Evolutionary conservation across 1,140 invertebrate genomes (phyloP).

Genomic region (Temnothorax curvispinosus): DNA sequence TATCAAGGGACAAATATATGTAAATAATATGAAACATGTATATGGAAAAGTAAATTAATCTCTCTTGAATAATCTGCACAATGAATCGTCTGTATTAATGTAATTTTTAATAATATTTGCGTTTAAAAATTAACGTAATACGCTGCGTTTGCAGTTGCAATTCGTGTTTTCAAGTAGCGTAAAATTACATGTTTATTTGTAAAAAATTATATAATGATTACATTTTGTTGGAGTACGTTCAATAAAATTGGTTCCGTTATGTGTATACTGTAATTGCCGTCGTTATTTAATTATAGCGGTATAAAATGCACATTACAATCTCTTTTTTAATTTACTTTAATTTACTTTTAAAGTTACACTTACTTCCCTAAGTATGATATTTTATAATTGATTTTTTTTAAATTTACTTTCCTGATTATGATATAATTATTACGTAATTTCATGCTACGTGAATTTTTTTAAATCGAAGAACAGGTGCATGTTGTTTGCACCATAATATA

Average conservation of each 20-base stretch:
- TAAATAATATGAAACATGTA: neutral
- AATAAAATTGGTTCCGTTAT: neutral
- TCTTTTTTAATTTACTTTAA: conserved; percentile 3
- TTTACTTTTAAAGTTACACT: neutral
- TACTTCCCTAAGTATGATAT: neutral
- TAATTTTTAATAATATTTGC: neutral
- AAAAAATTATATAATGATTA: neutral
- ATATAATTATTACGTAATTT: neutral
- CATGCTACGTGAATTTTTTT: neutral
- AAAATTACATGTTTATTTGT: neutral
- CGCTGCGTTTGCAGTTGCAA: neutral
- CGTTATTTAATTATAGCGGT: neutral
- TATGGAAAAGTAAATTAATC: neutral
- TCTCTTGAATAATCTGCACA: neutral
- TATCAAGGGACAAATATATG: neutral
- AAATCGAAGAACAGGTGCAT: neutral
- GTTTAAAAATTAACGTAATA: neutral
- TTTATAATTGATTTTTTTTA: neutral
- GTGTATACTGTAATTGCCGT: neutral
- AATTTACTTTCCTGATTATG: neutral
- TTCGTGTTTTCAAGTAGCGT: neutral
- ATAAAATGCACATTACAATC: neutral
- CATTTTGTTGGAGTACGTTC: neutral
- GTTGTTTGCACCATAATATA: neutral
- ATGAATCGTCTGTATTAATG: neutral